Evolutionary conservation across 2,888 invertebrate species (phyloP).

Genomic region (Catocala sponsa): DNA sequence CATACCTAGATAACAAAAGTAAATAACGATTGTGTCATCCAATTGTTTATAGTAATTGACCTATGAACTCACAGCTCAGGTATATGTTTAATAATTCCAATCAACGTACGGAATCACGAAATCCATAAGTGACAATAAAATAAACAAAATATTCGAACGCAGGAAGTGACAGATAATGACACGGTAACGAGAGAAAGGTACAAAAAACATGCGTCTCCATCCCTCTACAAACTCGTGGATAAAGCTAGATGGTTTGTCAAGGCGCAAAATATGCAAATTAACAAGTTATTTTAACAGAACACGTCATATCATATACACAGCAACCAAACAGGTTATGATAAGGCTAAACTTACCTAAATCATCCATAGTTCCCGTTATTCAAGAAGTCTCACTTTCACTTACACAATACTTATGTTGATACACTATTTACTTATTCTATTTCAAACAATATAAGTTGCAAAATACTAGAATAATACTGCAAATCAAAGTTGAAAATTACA

Average conservation of each 20-base stretch:
- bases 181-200: not conserved
- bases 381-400: constrained; percentile 39
- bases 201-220: constrained; percentile 11
- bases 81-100: not conserved
- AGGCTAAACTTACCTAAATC: constrained; percentile 83
- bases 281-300: constrained; percentile 70
- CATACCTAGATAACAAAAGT: constrained; percentile 32
- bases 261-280: constrained; percentile 54
- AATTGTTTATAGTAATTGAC: not conserved
- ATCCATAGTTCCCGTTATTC: constrained; percentile 70
- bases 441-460: constrained; percentile 40
- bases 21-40: constrained; percentile 29
- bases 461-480: constrained; percentile 61
- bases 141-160: constrained; percentile 22
- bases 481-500: constrained; percentile 64
- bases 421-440: constrained; percentile 42
- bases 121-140: constrained; percentile 23
- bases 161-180: constrained; percentile 15
- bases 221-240: constrained; percentile 19
- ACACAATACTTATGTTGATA: constrained; percentile 36
- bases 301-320: constrained; percentile 73
- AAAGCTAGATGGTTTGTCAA: constrained; percentile 33
- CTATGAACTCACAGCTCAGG: not conserved
- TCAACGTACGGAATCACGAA: not conserved
- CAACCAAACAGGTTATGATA: constrained; percentile 84